A percentile compares a stretch with the other conserved stretches of the same genome.
Evolutionary conservation across 2,113 vertebrate species (phyloP).

Genomic region (Pseudorectes ferrugineus): DNA sequence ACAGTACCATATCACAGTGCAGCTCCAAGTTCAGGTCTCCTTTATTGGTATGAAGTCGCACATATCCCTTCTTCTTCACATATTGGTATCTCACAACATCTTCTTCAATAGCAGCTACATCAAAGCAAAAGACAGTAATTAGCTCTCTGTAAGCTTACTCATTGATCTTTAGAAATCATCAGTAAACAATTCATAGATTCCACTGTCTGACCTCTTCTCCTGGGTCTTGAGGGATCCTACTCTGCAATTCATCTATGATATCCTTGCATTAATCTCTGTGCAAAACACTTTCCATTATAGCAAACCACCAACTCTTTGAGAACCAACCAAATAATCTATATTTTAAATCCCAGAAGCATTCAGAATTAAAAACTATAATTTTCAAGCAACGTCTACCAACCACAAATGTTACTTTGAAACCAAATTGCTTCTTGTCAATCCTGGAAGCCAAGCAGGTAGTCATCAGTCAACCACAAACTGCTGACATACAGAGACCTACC

Average conservation of each 20-base stretch:
- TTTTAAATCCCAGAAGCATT: conserved; percentile 1
- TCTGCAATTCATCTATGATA: neutral
- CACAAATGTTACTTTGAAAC: neutral
- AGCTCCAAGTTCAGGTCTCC: conserved; percentile 94
- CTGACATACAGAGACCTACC: neutral
- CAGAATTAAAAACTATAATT: neutral
- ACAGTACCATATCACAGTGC: conserved; percentile 90
- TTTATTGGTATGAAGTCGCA: conserved; percentile 90
- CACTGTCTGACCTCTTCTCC: neutral
- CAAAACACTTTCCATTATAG: neutral
- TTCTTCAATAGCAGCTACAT: conserved; percentile 83
- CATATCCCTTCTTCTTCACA: conserved; percentile 96
- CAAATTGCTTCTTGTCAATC: neutral
- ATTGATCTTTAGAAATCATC: neutral
- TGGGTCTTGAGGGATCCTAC: neutral
- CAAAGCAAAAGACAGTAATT: neutral
- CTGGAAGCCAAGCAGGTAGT: conserved; percentile 9
- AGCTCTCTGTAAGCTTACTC: neutral
- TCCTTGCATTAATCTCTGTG: neutral
- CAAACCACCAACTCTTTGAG: neutral
- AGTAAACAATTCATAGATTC: neutral
- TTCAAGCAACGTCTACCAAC: neutral
- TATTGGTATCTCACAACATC: conserved; percentile 89
- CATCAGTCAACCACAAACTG: conserved; percentile 39
- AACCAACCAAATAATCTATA: neutral